Evolutionary conservation across 1,140 invertebrate genomes (phyloP).

Genomic region (Orchesella cincta): DNA sequence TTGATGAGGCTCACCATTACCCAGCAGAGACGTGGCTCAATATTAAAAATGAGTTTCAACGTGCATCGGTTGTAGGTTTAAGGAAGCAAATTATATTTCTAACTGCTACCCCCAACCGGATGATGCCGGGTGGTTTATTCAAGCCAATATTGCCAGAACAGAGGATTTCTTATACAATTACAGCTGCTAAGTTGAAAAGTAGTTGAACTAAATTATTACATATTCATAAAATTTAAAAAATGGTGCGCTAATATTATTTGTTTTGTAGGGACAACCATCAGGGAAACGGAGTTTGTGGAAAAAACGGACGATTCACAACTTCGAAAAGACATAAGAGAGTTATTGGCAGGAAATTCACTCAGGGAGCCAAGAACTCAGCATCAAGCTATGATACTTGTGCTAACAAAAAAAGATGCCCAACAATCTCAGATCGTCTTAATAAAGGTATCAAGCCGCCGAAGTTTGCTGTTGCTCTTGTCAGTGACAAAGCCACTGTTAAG

Average conservation of each 20-base stretch:
- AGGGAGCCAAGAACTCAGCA: background rate
- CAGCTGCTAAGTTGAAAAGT: background rate
- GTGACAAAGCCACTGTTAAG: background rate
- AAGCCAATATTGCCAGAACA: background rate
- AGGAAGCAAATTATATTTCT: constrained; percentile 34
- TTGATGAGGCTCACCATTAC: constrained; percentile 41
- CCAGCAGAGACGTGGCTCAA: constrained; percentile 34
- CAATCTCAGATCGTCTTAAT: no score
- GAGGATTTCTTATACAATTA: background rate
- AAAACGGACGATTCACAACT: background rate
- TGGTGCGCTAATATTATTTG: no score
- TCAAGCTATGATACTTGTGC: background rate
- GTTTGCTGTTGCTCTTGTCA: background rate
- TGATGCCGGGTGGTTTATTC: background rate
- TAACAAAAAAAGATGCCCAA: background rate
- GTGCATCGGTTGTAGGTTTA: background rate
- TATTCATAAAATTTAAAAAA: no score
- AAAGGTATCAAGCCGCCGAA: background rate
- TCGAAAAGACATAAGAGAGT: background rate
- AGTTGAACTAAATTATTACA: no score
- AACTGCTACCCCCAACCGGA: constrained; percentile 32
- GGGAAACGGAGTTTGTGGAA: background rate
- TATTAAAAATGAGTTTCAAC: constrained; percentile 18
- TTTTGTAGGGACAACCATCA: background rate
- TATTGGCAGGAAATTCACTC: background rate